A percentile compares a stretch with the other conserved stretches of the same genome.
Evolutionary conservation across 2,888 invertebrate genomes (phyloP).

Genomic region (Hyposoter dolosus): DNA sequence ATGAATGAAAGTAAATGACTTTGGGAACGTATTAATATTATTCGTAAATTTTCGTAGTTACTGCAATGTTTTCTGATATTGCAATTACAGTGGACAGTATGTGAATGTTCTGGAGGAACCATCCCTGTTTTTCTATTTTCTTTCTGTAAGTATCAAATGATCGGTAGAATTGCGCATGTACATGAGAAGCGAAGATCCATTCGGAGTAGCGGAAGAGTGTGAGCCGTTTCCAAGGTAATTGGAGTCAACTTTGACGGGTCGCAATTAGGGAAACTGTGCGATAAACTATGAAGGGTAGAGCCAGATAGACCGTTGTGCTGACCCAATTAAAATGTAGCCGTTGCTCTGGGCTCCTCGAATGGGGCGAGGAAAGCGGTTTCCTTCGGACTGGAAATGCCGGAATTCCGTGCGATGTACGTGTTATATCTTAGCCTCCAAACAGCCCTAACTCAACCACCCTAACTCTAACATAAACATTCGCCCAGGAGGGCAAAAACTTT

Average conservation of each 20-base stretch:
- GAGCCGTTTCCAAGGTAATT: slow-evolving; percentile 62
- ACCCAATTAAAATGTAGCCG: slow-evolving; percentile 74
- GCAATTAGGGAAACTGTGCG: slow-evolving; percentile 69
- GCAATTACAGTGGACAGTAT: background rate
- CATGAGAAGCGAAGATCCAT: slow-evolving; percentile 41
- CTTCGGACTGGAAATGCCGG: slow-evolving; percentile 54
- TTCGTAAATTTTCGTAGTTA: background rate
- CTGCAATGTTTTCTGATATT: background rate
- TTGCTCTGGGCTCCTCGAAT: slow-evolving; percentile 26
- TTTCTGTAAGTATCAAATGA: slow-evolving; percentile 37
- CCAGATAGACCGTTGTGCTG: slow-evolving; percentile 63
- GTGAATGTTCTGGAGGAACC: background rate
- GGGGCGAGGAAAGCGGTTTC: slow-evolving; percentile 46
- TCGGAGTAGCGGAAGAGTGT: slow-evolving; percentile 22
- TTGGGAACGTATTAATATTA: background rate
- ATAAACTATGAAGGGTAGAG: slow-evolving; percentile 69
- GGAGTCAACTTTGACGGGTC: slow-evolving; percentile 64
- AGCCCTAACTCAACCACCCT: background rate
- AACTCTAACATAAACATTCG: background rate
- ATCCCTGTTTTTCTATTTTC: background rate
- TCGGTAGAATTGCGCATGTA: slow-evolving; percentile 28
- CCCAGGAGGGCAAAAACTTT: background rate
- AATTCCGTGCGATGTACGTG: slow-evolving; percentile 22
- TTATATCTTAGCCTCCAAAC: background rate
- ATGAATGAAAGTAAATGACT: background rate